Evolutionary conservation across 2,797 vertebrate species (phyloP).

Genomic region (Sebastolobus alascanus): DNA sequence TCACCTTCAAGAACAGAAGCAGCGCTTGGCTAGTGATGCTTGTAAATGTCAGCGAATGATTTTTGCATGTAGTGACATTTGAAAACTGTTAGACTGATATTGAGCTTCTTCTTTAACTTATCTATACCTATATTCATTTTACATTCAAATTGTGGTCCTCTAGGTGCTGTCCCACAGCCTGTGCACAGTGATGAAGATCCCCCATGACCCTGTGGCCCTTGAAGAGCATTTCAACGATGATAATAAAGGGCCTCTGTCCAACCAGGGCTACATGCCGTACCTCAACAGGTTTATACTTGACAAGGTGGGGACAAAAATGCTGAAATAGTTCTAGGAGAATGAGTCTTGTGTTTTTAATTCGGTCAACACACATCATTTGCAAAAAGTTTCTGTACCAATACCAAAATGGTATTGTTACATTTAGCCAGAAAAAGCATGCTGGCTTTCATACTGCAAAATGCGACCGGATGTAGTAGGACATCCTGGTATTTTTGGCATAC

Average conservation of each 20-base stretch:
- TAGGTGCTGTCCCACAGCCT: slow-evolving; percentile 97
- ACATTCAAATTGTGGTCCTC: slow-evolving; percentile 3
- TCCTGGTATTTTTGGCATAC: too few relatives aligned
- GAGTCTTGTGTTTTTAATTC: not conserved
- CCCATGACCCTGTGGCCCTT: slow-evolving; percentile 93
- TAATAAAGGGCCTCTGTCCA: slow-evolving; percentile 94
- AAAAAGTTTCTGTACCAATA: not conserved
- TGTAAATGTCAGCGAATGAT: not conserved
- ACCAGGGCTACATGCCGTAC: slow-evolving; percentile 98
- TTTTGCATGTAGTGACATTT: not conserved
- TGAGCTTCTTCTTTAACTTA: not conserved
- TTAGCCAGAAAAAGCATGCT: too few relatives aligned
- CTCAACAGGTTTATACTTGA: slow-evolving; percentile 96
- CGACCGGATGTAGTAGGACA: too few relatives aligned
- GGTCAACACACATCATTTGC: not conserved
- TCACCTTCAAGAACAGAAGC: not conserved
- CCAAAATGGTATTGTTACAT: not conserved
- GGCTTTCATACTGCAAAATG: too few relatives aligned
- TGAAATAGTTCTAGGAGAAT: not conserved
- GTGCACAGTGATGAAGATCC: slow-evolving; percentile 94
- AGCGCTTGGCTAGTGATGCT: slow-evolving; percentile 47
- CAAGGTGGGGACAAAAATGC: slow-evolving; percentile 85
- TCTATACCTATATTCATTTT: not conserved
- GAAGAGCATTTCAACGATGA: slow-evolving; percentile 97
- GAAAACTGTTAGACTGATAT: not conserved